Percentiles rank a stretch among this genome's conserved stretches.
Evolutionary conservation across 2,888 invertebrate species (phyloP).

Genomic region (Agrochola litura): DNA sequence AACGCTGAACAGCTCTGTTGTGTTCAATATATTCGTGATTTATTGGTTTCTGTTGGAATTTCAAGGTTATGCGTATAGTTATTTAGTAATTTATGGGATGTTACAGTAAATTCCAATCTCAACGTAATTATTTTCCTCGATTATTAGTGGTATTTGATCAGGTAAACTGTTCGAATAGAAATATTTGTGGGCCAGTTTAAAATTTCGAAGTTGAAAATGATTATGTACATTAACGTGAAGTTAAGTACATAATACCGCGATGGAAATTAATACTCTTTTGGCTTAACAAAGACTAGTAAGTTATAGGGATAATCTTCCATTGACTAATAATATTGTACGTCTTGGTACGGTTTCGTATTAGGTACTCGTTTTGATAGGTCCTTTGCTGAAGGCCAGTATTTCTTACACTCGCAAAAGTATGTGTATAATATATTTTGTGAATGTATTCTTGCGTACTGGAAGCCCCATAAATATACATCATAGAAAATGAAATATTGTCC

Average conservation of each 20-base stretch:
- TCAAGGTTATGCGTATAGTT: background rate
- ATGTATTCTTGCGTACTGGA: constrained; percentile 30
- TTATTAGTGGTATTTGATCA: constrained; percentile 1
- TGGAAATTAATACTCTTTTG: no score
- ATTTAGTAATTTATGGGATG: constrained; percentile 10
- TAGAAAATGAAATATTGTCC: constrained; percentile 45
- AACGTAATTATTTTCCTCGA: background rate
- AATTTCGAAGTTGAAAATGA: background rate
- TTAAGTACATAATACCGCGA: no score
- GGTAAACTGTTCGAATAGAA: background rate
- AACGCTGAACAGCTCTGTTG: constrained; percentile 17
- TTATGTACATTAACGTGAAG: no score
- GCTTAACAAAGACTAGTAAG: no score
- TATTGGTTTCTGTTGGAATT: constrained; percentile 32
- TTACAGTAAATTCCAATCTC: constrained; percentile 4
- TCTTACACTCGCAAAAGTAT: constrained; percentile 11
- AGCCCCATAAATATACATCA: constrained; percentile 53
- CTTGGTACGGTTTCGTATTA: background rate
- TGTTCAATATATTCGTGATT: constrained; percentile 15
- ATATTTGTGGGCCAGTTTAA: background rate
- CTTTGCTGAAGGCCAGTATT: constrained; percentile 1
- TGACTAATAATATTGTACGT: no score
- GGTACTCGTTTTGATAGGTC: no score
- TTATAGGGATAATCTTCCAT: no score
- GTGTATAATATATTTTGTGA: constrained; percentile 36